Conservation (phyloP, 2,113 vertebrate genomes). For the Pseudorectes ferrugineus region DNA sequence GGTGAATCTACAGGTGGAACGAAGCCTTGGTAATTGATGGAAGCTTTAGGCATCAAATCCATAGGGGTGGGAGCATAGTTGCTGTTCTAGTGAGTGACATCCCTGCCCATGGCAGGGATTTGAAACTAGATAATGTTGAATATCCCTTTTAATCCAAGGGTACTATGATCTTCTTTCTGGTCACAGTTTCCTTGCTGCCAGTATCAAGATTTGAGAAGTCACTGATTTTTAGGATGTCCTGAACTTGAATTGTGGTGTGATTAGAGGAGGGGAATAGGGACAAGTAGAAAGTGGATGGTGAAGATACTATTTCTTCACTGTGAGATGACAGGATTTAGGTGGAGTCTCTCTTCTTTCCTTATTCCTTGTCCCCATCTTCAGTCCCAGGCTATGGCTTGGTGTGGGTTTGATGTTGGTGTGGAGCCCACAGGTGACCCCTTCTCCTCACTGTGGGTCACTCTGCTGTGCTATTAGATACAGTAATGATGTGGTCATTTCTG, state of each 20-base stretch:
- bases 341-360: not conserved
- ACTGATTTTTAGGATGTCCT: not conserved
- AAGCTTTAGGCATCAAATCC: not conserved
- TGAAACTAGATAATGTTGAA: not conserved
- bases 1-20: not conserved
- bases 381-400: not conserved
- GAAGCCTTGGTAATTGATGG: not conserved
- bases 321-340: fast-evolving
- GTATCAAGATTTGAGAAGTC: not conserved
- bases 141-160: not conserved
- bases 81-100: not conserved
- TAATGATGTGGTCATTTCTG: not conserved
- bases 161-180: not conserved
- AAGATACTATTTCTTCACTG: not conserved
- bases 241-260: not conserved
- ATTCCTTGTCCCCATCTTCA: not conserved
- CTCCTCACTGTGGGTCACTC: not conserved
- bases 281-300: not conserved
- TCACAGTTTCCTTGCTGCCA: not conserved
- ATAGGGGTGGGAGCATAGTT: not conserved
- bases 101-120: not conserved
- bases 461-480: not conserved
- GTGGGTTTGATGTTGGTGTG: not conserved
- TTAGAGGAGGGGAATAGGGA: not conserved
- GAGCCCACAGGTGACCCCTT: not conserved